Evolutionary conservation across 2,888 invertebrate species (phyloP), one percentile per base, ranked within the genome.

Genomic region (Coenonympha arcania): DNA sequence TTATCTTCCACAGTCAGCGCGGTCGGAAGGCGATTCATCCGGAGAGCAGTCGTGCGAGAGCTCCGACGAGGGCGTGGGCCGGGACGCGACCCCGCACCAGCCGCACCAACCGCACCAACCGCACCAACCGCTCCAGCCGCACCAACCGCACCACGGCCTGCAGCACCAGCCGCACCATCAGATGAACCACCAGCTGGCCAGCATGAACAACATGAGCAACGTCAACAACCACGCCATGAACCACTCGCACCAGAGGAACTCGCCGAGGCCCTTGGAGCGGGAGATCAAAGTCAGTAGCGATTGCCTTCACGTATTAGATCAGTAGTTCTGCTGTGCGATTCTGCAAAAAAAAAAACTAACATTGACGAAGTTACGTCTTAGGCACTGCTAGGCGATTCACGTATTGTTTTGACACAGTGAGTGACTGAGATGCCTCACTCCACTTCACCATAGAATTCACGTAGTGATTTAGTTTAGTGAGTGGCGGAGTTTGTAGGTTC

Each of bases 31-130:
- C 49, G 85, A 84, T 54, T 80, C 85, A 18, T 84, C 85, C 8
- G 85, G 80, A 6, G 85, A 86, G 48, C 85, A 86, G 57, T 85
- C 85, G 4, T 82, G 84, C 59, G 85, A 85, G 64, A 82, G 84
- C 53, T 85, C 86, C 0, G 87, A 87, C 67, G 86, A 86, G 59
- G 85, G 87, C 0, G 82, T 85, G 9, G 83, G 82, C 11, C 73
- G 84, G n/a, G 81, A 80, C 61, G 80, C 72, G 8, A 77, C 82
- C 0, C 75, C 64, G 2, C 69, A 36, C 68, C 71, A 50, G 66
- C 69, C 54, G 62, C 65, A 66, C 46, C 59, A 62, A 9, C 69
- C 63, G 42, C 70, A 61, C 53, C 60, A 62, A 22, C 48, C 58
- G n/a, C 62, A 62, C n/a, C 62, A 63, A 42, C 66, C 66, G 45